Conservation (phyloP, 2,113 vertebrate species). For the Daphoenositta chrysoptera region DNA sequence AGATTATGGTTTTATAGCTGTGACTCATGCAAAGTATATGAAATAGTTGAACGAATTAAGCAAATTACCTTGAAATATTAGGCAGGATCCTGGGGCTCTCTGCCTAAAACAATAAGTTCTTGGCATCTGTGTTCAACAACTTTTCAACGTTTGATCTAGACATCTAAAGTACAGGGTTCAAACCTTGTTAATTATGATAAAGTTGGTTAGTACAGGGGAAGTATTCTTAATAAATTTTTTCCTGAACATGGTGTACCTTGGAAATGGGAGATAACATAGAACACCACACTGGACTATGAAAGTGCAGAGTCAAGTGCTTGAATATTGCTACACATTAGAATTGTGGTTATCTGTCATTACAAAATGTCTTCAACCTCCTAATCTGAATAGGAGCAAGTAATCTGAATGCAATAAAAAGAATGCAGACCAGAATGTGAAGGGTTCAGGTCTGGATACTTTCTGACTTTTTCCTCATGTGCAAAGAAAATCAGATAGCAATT, state of each 20-base stretch:
- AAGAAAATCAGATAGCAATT: background rate
- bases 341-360: background rate
- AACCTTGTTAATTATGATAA: background rate
- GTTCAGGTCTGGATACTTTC: background rate
- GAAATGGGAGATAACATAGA: background rate
- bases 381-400: background rate
- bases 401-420: background rate
- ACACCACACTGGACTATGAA: background rate
- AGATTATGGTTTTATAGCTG: background rate
- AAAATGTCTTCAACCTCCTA: background rate
- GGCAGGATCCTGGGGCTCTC: background rate
- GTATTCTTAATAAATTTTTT: background rate
- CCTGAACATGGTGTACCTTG: background rate
- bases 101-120: background rate
- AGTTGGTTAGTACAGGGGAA: background rate
- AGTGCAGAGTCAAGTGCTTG: background rate
- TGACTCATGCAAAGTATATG: background rate
- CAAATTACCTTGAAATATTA: background rate
- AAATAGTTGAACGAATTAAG: background rate
- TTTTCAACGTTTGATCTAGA: background rate
- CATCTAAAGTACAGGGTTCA: background rate
- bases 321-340: background rate
- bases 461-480: background rate
- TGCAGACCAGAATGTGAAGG: background rate
- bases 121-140: background rate